Base-by-base conservation (phyloP, 1,140 invertebrate species). In the Caenorhabditis elegans region DNA sequence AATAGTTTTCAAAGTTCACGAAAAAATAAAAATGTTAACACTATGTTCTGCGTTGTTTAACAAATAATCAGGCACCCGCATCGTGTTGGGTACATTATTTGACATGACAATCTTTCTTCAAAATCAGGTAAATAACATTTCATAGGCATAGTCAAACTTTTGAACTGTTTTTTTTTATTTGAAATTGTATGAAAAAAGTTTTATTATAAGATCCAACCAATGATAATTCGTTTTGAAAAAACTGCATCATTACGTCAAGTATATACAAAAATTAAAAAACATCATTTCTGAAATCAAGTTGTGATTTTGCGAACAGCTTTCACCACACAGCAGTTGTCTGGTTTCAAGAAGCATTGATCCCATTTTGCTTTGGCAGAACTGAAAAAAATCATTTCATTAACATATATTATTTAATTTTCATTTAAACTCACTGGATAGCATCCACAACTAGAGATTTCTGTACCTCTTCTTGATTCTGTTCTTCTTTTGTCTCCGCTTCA, bases 241-340 rank as follows among this genome's bases (percentile, higher is more conserved):
- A n/a, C n/a, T n/a, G n/a, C 43, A 48, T 70, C 79, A 26, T 70
- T 80, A 28, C 79, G 36, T 70, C 79, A 34, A 70, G 26, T 28
- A 60, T 80, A 70, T 70, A 80, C 36, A 70, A 26, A 39, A 3
- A 34, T 28, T 22, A 39, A 39, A 11, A 19, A 22, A 22, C 15
- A 70, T 3, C 22, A 10, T 19, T 39, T 11, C 36, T 43, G 39
- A 8, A 15, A 22, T 70, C 13, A 39, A 34, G 36, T 70, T 15
- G 60, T 39, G 3, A 70, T 11, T n/a, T 70, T 70, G 15, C 60
- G 60, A 39, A 70, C 60, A 22, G 34, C 60, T 70, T 70, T 70
- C 15, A 70, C 60, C 15, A 70, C 60, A 22, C 60, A 70, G n/a
- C 60, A 70, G 34, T 70, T 70, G 3, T 70, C 60, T 70, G 60